Evolutionary conservation across 1,140 invertebrate genomes (phyloP).

Genomic region (Lordiphosa clarofinis): DNA sequence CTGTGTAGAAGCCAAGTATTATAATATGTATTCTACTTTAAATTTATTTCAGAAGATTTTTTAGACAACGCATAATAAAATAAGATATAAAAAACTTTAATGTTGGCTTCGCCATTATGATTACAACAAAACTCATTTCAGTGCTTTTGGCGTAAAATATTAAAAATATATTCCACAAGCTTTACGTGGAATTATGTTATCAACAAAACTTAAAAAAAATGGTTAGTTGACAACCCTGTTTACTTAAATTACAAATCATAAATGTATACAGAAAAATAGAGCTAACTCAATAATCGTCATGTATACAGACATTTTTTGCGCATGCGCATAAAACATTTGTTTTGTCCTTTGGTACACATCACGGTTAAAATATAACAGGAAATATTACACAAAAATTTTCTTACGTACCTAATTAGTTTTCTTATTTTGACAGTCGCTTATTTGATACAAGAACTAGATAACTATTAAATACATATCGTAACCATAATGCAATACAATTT

Average conservation of each 20-base stretch:
- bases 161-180: no score
- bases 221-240: slow-evolving; percentile 51
- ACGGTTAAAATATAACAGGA: slow-evolving; percentile 61
- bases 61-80: no score
- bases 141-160: no score
- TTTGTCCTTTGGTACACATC: slow-evolving; percentile 66
- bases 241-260: slow-evolving; percentile 44
- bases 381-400: slow-evolving; percentile 59
- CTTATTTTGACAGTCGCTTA: slow-evolving; percentile 29
- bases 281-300: slow-evolving; percentile 70
- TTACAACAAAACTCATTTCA: no score
- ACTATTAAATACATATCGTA: slow-evolving; percentile 64
- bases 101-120: no score
- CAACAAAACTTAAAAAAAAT: slow-evolving; percentile 7
- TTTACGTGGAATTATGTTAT: no score
- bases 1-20: no score
- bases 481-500: slow-evolving; percentile 59
- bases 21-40: no score
- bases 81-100: no score
- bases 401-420: slow-evolving; percentile 46
- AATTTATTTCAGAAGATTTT: no score
- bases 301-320: slow-evolving; percentile 74
- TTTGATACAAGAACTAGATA: slow-evolving; percentile 40
- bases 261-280: slow-evolving; percentile 70
- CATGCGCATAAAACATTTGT: slow-evolving; percentile 57